Evolutionary conservation across 2,797 vertebrate species (phyloP), one percentile per base, ranked within the genome.

Genomic region (Pseudocheirus occidentalis): DNA sequence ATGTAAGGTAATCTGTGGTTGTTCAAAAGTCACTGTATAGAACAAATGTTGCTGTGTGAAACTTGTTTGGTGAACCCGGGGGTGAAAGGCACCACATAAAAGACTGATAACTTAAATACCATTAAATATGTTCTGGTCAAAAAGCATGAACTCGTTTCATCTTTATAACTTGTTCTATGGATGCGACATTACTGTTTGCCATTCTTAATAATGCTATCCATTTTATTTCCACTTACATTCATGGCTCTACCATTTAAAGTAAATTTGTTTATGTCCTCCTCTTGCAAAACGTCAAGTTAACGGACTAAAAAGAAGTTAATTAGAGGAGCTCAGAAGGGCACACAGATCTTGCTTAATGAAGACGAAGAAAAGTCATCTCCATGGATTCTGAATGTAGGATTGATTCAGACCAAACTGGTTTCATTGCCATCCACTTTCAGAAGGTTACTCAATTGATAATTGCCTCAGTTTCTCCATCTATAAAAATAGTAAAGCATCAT

Each of bases 91-190:
- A 92, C 24, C 50, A 57, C 58, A 91, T 93, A 95, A 96, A 95
- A 97, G 95, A 97, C 0, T 93, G 46, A 92, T 34, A 50, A 21
- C 50, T 96, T 95, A 95, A 96, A 95, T 93, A 0, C 40, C 59
- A 66, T 91, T 95, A 96, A 97, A 93, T 54, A 16, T 90, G 27
- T 92, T 29, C 55, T 90, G 53, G 62, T 92, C 66, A 92, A 94
- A 92, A 40, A 46, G 0, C 31, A 94, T 29, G 9, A 91, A 95
- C 40, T 93, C 92, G 6, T 91, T 97, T 95, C 91, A 73, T 94
- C 90, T 96, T 95, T 96, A 96, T 92, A 95, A 96, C 40, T 91
- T 95, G 52, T 94, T 97, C 96, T 94, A 97, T 92, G 94, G 73
- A 95, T 93, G 21, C 55, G 94, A 94, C 90, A 94, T 96, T 95